These are phyloP conservation scores for Camelus bactrianus DNA, from an alignment of 2,113 vertebrate species.

Conservation along the genomic window DNA sequence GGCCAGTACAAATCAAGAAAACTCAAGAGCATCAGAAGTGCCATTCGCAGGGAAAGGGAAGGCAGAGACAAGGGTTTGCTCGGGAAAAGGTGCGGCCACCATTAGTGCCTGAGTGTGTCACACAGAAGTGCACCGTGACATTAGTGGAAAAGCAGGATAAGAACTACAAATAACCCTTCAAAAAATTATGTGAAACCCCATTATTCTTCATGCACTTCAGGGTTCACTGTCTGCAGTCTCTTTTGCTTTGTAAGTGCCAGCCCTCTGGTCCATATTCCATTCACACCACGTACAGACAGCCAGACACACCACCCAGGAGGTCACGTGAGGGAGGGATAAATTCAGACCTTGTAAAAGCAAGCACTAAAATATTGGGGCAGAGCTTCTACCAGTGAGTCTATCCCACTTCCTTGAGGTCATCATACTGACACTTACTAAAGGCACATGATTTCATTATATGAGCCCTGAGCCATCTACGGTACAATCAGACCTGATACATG, in stretches of 20 bases:
- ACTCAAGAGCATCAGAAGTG: not conserved
- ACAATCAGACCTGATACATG: not conserved
- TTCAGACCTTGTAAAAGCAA: not conserved
- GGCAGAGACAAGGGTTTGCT: not conserved
- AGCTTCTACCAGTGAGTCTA: not conserved
- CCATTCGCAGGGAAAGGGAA: not conserved
- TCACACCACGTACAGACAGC: not conserved
- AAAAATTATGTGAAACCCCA: not conserved
- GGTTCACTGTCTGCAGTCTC: not conserved
- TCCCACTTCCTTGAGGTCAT: not conserved
- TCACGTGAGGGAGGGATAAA: not conserved
- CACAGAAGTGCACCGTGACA: not conserved
- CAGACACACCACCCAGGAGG: not conserved
- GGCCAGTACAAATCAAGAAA: not conserved
- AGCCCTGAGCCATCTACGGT: not conserved
- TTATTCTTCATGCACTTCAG: not conserved
- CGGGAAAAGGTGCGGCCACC: not conserved
- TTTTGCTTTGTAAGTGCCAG: not conserved
- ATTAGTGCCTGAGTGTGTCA: fast-evolving
- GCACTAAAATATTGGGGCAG: not conserved
- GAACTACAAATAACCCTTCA: not conserved
- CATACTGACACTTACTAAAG: not conserved
- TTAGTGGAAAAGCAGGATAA: not conserved
- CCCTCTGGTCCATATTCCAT: not conserved
- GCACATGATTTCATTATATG: not conserved